Evolutionary conservation across 35 echinoderm and acorn worm genomes (phyloP).

Genomic region (Amphiura filiformis): DNA sequence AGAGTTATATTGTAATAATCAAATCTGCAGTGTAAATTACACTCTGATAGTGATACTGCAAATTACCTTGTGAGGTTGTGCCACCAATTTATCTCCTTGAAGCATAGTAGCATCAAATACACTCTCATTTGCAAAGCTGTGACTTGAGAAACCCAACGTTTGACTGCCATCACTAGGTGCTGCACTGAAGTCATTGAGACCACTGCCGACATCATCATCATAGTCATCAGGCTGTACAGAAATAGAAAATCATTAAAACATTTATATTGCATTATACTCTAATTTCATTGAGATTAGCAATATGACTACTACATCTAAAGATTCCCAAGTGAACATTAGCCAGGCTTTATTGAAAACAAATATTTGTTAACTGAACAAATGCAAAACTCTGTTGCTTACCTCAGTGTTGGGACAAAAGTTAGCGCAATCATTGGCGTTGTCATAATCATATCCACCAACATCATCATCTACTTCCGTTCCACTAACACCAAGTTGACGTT

Average conservation of each 20-base stretch:
- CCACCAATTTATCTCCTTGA: conserved; percentile 68
- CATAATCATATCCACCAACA: conserved; percentile 83
- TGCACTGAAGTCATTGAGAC: conserved; percentile 20
- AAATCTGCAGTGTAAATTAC: too few species aligned
- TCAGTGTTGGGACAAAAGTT: conserved; percentile 87
- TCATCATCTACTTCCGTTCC: conserved; percentile 70
- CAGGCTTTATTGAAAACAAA: too few species aligned
- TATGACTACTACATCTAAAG: too few species aligned
- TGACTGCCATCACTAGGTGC: conserved; percentile 59
- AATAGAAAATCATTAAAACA: not conserved
- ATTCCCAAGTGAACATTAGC: too few species aligned
- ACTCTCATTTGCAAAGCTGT: conserved; percentile 75
- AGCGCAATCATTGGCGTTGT: conserved; percentile 91
- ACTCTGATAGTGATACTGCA: too few species aligned
- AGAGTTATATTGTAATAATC: too few species aligned
- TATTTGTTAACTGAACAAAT: too few species aligned
- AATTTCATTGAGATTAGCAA: not conserved
- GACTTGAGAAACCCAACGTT: conserved; percentile 28
- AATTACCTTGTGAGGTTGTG: conserved; percentile 89
- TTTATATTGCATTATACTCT: not conserved
- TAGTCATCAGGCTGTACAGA: conserved; percentile 44
- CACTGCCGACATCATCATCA: conserved; percentile 57
- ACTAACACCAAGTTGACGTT: conserved; percentile 41
- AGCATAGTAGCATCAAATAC: conserved; percentile 78
- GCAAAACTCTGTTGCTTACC: too few species aligned